These are phyloP conservation scores for Esox masquinongy DNA, from an alignment of 2,797 vertebrate genomes.

Conservation along the genomic window DNA sequence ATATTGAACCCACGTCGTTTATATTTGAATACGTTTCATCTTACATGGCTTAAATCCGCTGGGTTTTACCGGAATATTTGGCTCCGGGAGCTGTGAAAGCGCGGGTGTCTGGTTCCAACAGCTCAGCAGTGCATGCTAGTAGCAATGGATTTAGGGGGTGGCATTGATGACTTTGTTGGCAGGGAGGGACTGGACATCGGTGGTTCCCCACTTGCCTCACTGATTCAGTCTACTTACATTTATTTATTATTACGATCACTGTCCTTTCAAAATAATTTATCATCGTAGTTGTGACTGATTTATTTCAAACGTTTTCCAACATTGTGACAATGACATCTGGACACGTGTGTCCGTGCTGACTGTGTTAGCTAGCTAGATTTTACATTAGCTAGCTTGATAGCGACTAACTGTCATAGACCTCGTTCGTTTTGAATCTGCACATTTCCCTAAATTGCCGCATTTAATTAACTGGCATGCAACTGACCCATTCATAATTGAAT, in stretches of 20 bases:
- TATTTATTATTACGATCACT: background rate
- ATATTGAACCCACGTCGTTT: background rate
- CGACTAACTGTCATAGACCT: background rate
- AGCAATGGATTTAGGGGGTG: slow-evolving; percentile 45
- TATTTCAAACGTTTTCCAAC: background rate
- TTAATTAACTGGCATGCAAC: background rate
- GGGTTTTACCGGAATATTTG: slow-evolving; percentile 4
- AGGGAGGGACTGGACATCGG: slow-evolving; percentile 61
- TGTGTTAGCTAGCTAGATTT: slow-evolving; percentile 28
- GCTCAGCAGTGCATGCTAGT: background rate
- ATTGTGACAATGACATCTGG: slow-evolving; percentile 40
- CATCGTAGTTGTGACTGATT: background rate
- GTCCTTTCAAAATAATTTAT: background rate
- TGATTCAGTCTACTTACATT: slow-evolving; percentile 14
- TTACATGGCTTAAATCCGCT: background rate
- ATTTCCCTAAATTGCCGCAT: background rate
- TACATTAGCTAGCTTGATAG: slow-evolving; percentile 6
- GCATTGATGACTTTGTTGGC: slow-evolving; percentile 62
- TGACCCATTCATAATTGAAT: too few relatives aligned
- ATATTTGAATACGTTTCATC: background rate
- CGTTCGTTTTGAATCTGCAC: background rate
- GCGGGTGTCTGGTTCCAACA: slow-evolving; percentile 59
- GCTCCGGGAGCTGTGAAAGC: slow-evolving; percentile 44
- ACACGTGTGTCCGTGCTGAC: slow-evolving; percentile 73
- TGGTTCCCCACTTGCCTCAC: slow-evolving; percentile 55